phyloP scores from a whole-genome alignment of 2,113 vertebrate genomes.

The Astatotilapia flaviijosephi region DNA sequence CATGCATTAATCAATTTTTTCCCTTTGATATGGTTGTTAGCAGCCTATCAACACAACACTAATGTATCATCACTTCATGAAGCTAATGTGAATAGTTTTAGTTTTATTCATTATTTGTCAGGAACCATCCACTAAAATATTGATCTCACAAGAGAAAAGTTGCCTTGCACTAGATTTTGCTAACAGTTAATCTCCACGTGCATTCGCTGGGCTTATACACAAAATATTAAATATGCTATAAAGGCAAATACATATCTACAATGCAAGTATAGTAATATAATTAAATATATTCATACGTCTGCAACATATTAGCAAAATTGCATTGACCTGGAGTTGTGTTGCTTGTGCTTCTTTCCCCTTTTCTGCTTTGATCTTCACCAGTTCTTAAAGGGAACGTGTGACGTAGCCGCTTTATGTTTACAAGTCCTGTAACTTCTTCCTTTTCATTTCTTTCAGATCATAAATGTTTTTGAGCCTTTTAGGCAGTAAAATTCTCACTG shows the following conservation, averaged over 20 bases:
- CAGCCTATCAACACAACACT: not conserved
- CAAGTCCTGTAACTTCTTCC: not conserved
- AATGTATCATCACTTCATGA: not conserved
- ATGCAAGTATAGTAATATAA: not conserved
- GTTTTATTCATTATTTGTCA: not conserved
- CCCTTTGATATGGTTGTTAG: not conserved
- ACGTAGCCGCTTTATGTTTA: not conserved
- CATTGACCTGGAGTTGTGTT: not conserved
- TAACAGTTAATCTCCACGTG: not conserved
- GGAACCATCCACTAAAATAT: not conserved
- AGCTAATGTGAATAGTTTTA: not conserved
- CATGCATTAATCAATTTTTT: not conserved
- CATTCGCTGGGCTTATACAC: fast-evolving
- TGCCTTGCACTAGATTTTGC: not conserved
- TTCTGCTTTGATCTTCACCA: not conserved
- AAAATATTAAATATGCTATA: not conserved
- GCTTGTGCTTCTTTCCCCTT: not conserved
- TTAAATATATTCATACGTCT: not conserved
- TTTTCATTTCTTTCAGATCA: not conserved
- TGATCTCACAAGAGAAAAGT: not conserved
- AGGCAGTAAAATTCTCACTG: not conserved
- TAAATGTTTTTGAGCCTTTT: not conserved
- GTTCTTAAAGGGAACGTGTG: not conserved
- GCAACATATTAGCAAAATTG: not conserved
- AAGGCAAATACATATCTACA: not conserved